Evolutionary conservation across 1,140 invertebrate species (phyloP).

Genomic region (Caenorhabditis remanei): DNA sequence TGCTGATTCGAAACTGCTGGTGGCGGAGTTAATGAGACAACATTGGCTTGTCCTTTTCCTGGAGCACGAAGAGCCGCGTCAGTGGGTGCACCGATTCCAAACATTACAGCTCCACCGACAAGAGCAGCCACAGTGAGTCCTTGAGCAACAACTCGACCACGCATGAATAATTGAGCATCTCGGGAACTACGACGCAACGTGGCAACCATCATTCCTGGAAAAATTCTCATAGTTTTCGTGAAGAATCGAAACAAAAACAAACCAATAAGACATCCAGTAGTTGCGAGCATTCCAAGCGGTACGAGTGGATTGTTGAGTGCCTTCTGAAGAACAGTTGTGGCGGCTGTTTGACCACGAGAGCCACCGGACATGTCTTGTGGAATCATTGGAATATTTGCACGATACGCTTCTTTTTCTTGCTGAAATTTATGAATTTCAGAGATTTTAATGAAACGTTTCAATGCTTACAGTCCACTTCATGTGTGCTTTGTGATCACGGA

Average conservation of each 20-base stretch:
- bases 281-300: constrained; percentile 71
- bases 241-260: constrained; percentile 12
- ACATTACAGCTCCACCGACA: constrained; percentile 67
- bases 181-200: constrained; percentile 69
- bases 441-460: neutral
- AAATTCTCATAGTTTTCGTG: neutral
- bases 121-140: constrained; percentile 69
- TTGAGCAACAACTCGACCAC: constrained; percentile 69
- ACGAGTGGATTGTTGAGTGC: constrained; percentile 70
- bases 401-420: constrained; percentile 51
- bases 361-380: constrained; percentile 62
- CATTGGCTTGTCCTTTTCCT: constrained; percentile 26
- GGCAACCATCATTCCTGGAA: constrained; percentile 70
- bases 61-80: constrained; percentile 43
- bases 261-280: constrained; percentile 72
- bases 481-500: constrained; percentile 61
- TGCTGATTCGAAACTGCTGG: constrained; percentile 16
- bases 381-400: constrained; percentile 52
- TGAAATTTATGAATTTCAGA: constrained; percentile 2
- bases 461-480: constrained; percentile 56
- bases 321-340: constrained; percentile 61
- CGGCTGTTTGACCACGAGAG: constrained; percentile 1
- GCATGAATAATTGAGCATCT: constrained; percentile 70
- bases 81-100: constrained; percentile 51
- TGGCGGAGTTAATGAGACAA: constrained; percentile 17